Percentiles rank a stretch among this genome's conserved stretches.
These are phyloP conservation scores for Odontocolon sp. DNA, from an alignment of 2,888 invertebrate species.

Conservation along the genomic window DNA sequence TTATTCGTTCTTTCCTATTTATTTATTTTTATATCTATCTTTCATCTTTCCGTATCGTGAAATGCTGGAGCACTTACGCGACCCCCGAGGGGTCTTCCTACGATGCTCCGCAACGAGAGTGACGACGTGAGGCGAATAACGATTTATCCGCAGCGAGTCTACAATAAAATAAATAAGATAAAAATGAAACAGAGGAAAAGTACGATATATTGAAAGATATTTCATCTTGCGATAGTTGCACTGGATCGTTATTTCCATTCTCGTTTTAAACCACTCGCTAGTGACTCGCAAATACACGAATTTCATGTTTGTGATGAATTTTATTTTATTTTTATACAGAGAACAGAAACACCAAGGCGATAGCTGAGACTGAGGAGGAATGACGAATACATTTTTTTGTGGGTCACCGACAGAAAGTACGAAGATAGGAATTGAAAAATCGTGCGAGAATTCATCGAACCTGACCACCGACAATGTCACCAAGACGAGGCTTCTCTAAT, in stretches of 20 bases:
- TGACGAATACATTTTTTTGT: too few species aligned
- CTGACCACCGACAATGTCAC: conserved; percentile 23
- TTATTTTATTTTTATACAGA: too few species aligned
- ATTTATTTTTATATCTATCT: neutral
- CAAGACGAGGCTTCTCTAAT: conserved; percentile 37
- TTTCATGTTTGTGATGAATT: too few species aligned
- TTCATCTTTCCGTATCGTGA: conserved; percentile 10
- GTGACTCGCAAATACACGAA: too few species aligned
- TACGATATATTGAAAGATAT: too few species aligned
- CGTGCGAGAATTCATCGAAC: conserved; percentile 19
- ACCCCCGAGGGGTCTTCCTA: conserved; percentile 12
- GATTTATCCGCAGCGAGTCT: neutral
- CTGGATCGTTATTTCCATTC: too few species aligned
- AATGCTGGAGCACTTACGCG: conserved; percentile 16
- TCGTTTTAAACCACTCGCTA: too few species aligned
- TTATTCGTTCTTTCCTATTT: neutral
- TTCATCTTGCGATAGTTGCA: too few species aligned
- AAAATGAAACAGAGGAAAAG: neutral
- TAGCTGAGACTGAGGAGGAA: too few species aligned
- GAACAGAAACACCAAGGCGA: too few species aligned
- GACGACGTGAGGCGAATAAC: conserved; percentile 35
- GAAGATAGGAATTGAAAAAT: neutral
- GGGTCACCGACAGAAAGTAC: neutral
- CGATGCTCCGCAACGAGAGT: neutral
- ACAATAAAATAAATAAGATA: neutral